phyloP scores from a whole-genome alignment of 2,797 vertebrate species.

The Ficedula albicollis region DNA sequence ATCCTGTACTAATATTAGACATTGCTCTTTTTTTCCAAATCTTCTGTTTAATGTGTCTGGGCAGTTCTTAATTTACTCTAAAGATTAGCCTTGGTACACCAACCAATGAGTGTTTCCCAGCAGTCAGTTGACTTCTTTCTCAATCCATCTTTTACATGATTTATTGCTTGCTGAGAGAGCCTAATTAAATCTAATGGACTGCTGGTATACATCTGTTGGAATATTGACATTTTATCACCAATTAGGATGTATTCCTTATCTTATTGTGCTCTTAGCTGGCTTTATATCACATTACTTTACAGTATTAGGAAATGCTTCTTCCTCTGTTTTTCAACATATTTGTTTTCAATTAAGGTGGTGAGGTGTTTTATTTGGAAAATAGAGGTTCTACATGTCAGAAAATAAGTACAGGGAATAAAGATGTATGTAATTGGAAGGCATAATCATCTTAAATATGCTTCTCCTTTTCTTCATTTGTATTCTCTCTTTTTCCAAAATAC shows the following conservation, averaged over 20 bases:
- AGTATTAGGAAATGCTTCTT: slow-evolving; percentile 33
- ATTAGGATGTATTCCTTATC: slow-evolving; percentile 66
- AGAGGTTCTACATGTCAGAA: neutral
- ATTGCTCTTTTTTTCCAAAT: neutral
- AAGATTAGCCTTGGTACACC: slow-evolving; percentile 37
- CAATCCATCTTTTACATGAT: slow-evolving; percentile 55
- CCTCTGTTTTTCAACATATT: neutral
- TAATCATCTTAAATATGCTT: neutral
- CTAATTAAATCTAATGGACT: slow-evolving; percentile 70
- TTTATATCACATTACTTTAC: slow-evolving; percentile 47
- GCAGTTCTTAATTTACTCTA: neutral
- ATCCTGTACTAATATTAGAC: slow-evolving; percentile 29
- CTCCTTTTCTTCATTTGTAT: neutral
- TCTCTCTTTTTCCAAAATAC: neutral
- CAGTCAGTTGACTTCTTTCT: slow-evolving; percentile 52
- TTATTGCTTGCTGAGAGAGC: slow-evolving; percentile 64
- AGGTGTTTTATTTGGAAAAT: neutral
- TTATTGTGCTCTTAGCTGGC: slow-evolving; percentile 54
- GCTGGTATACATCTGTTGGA: slow-evolving; percentile 52
- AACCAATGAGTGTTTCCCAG: slow-evolving; percentile 25
- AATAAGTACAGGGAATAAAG: neutral
- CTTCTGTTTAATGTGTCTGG: neutral
- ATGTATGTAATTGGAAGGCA: neutral
- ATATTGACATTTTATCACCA: slow-evolving; percentile 76
- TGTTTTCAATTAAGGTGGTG: neutral